Base-by-base conservation (phyloP, 2,888 invertebrate genomes). In the Chalcis sispes region DNA sequence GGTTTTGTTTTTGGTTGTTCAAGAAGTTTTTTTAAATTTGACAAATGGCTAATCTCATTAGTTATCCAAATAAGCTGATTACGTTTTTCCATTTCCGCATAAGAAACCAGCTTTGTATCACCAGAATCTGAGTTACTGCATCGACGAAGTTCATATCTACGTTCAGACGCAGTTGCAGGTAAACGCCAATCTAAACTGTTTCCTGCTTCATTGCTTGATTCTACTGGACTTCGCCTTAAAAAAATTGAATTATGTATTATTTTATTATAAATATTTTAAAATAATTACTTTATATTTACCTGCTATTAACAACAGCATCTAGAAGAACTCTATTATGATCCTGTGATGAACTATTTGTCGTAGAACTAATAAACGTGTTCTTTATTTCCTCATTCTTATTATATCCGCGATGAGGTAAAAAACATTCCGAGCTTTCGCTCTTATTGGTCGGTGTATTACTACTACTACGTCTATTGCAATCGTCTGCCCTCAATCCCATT, bases 21-120 rank as follows among this genome's bases (percentile, higher is more conserved):
- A 25, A 89, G 71, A 18, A 89, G 80, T 80, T 86, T 84, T 84
- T 91, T 91, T 18, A 92, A 83, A 81, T 91, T 91, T 27, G 87
- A 89, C 27, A 92, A 85, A 82, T 92, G 91, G 50, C 89, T 87
- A 18, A 92, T 92, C 83, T 92, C 92, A 78, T 90, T 90, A 52
- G 90, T 90, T 46, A 92, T 92, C 91, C 91, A 91, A 25, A 89
- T 85, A 18, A 92, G 82, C 79, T 92, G 91, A 81, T 91, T 90
- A 77, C 89, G 88, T 71, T 90, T 89, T 81, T 91, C 91, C 83
- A 90, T 90, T 80, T 90, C 89, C 0, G 90, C 90, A 79, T 90
- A 90, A 77, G 85, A 85, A 3, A 89, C 84, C n/a, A 88, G 77
- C 52, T 86, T 87, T 0, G 82, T 79, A 65, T 85, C 86, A 1